Base-by-base conservation (phyloP, 2,797 vertebrate species). In the Alauda arvensis region DNA sequence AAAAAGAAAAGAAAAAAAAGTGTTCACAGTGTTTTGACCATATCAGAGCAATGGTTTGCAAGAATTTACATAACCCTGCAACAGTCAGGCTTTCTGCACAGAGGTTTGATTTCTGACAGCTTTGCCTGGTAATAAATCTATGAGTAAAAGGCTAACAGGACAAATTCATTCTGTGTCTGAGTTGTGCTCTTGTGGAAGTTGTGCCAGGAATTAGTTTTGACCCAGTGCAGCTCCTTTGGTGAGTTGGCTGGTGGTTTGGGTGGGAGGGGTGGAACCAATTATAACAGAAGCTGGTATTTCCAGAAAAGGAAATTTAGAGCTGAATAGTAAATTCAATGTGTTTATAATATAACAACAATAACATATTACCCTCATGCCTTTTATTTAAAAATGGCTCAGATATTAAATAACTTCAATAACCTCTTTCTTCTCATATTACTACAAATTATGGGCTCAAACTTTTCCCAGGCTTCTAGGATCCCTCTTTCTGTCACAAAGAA, bases 381-480 rank as follows among this genome's bases (percentile, higher is more conserved):
- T 88, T 89, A 68, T 71, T 91, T 92, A 43, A 62, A 92, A 89
- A 87, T 77, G 55, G 56, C 60, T 88, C 72, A 28, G 37, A 71
- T 88, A 86, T 76, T 93, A 75, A 88, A 80, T 80, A 88, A 88
- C 53, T 79, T 84, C 71, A 86, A 76, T 88, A 88, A 87, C n/a
- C 14, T 89, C 74, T 69, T 90, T 90, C 82, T 93, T 93, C 89
- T 93, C 90, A 53, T 83, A 25, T 93, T 71, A 89, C 60, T 72
- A 18, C 74, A 76, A 72, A 68, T 76, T 63, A 85, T 49, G 46
- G 60, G 14, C 56, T 93, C 31, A 45, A 78, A 81, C 79, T 88
- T 94, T 92, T 94, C 91, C 88, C 92, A 94, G 81, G 88, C 81
- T 92, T 92, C 82, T 79, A 94, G 76, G 79, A 88, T 87, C 49